phyloP scores from a whole-genome alignment of 1,140 invertebrate species.

The Penaeus chinensis region DNA sequence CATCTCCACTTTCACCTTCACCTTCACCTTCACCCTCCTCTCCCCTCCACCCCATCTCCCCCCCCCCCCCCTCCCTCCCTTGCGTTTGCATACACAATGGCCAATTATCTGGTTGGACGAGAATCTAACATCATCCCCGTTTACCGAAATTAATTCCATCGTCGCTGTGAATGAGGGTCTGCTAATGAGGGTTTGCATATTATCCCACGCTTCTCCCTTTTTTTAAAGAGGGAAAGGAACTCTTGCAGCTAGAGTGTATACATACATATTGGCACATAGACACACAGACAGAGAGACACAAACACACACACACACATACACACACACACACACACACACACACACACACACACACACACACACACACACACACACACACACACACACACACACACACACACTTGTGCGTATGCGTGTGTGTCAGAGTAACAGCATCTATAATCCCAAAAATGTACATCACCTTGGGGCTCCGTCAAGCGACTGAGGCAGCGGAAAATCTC shows the following conservation, averaged over 20 bases:
- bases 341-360: background rate
- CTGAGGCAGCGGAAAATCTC: background rate
- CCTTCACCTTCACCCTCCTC: background rate
- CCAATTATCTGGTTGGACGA: too few relatives aligned
- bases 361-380: too few relatives aligned
- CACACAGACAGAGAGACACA: background rate
- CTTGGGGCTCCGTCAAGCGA: background rate
- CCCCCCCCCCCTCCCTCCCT: background rate
- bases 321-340: background rate
- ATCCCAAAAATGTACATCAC: background rate
- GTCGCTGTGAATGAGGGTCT: background rate
- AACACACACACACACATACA: background rate
- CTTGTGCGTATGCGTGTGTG: background rate
- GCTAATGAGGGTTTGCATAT: background rate
- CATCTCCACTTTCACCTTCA: background rate
- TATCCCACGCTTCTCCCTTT: background rate
- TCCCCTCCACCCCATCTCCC: background rate
- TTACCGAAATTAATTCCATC: background rate
- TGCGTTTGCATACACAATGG: background rate
- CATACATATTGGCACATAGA: background rate
- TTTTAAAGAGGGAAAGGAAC: background rate
- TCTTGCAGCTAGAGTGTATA: background rate
- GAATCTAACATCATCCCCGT: conserved; percentile 1
- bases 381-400: too few relatives aligned
- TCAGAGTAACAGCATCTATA: background rate